Evolutionary conservation across 1,140 invertebrate genomes (phyloP).

Genomic region (Cryptotermes secundus): DNA sequence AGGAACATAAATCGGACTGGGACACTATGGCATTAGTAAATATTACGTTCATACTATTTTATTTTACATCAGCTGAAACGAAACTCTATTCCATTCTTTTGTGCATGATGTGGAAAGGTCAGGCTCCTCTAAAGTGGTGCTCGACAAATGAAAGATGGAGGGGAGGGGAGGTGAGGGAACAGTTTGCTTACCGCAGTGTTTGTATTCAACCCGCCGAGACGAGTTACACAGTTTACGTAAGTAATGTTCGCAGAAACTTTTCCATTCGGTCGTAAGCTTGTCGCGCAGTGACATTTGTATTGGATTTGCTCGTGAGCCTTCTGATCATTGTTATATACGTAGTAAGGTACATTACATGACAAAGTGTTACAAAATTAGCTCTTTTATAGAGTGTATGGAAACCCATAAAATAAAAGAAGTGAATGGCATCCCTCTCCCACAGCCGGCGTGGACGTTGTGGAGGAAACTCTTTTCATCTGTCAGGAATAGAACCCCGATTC

Average conservation of each 20-base stretch:
- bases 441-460: no score
- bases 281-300: background rate
- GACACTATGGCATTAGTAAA: no score
- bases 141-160: no score
- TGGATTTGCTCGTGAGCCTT: background rate
- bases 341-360: background rate
- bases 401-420: no score
- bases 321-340: background rate
- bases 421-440: no score
- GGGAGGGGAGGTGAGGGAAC: background rate
- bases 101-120: background rate
- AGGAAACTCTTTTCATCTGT: no score
- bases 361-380: background rate
- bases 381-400: background rate
- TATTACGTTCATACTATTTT: no score
- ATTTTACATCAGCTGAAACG: no score
- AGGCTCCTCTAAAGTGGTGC: background rate
- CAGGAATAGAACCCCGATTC: no score
- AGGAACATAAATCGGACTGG: no score
- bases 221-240: background rate
- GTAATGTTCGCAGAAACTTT: background rate
- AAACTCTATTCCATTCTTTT: no score
- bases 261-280: background rate
- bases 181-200: background rate
- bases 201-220: background rate